phyloP scores from a whole-genome alignment of 2,888 invertebrate genomes.

The Phyllotreta striolata region DNA sequence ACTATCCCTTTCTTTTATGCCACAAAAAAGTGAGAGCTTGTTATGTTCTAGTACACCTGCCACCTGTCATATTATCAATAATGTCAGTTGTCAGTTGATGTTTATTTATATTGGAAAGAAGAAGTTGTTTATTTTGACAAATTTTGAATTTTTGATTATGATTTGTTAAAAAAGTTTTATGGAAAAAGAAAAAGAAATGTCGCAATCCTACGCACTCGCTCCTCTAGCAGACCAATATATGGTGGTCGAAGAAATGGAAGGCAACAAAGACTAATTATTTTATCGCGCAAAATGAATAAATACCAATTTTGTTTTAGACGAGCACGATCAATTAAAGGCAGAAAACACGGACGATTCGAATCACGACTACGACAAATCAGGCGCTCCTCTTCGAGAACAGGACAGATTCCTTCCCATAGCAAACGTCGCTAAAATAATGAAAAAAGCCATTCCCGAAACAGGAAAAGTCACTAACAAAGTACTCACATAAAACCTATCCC shows the following conservation, averaged over 20 bases:
- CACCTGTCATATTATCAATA: no score
- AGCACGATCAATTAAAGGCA: conserved; percentile 64
- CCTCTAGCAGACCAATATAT: conserved; percentile 60
- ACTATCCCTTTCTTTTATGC: not conserved
- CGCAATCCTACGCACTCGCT: conserved; percentile 60
- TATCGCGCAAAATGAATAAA: no score
- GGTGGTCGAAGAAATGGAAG: conserved; percentile 64
- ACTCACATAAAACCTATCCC: conserved; percentile 29
- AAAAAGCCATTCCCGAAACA: conserved; percentile 93
- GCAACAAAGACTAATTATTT: conserved; percentile 44
- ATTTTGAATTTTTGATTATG: no score
- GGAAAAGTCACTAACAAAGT: conserved; percentile 78
- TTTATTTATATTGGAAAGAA: no score
- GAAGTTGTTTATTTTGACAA: no score
- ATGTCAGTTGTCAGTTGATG: no score
- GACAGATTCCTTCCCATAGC: conserved; percentile 98
- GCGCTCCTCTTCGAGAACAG: conserved; percentile 82
- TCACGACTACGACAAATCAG: conserved; percentile 70
- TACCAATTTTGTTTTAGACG: conserved; percentile 57
- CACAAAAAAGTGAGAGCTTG: not conserved
- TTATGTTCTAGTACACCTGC: no score
- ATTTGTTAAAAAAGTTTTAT: conserved; percentile 16
- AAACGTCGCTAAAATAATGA: conserved; percentile 99
- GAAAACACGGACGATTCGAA: conserved; percentile 83
- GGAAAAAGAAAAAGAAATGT: conserved; percentile 67